Conservation (phyloP, 2,797 vertebrate genomes). For the Megaceryle alcyon region DNA sequence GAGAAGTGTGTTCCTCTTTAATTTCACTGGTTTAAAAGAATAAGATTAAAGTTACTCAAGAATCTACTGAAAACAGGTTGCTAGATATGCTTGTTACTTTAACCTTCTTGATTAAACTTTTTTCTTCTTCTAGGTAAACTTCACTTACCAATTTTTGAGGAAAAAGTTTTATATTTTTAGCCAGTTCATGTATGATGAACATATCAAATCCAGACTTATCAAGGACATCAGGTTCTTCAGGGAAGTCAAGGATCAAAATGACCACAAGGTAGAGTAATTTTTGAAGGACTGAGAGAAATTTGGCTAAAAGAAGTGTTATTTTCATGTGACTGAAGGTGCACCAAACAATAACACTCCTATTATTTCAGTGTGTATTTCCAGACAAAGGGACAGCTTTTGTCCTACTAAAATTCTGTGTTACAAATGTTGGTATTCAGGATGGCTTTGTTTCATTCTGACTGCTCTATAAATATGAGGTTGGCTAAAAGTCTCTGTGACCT, state of each 20-base stretch:
- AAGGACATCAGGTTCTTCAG: slow-evolving; percentile 99
- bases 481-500: not conserved
- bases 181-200: slow-evolving; percentile 99
- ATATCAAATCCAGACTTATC: slow-evolving; percentile 98
- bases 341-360: not conserved
- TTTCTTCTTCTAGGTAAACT: slow-evolving; percentile 87
- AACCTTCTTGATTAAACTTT: not conserved
- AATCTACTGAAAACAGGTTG: not conserved
- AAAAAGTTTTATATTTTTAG: slow-evolving; percentile 99
- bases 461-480: not conserved
- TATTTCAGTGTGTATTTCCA: not conserved
- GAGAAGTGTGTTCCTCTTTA: not conserved
- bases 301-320: not conserved
- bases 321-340: not conserved
- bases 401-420: not conserved
- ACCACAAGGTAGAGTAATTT: slow-evolving; percentile 89
- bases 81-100: not conserved
- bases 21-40: no score
- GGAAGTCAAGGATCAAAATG: slow-evolving; percentile 97
- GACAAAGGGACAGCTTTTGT: not conserved
- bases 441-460: not conserved
- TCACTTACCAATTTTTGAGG: slow-evolving; percentile 97
- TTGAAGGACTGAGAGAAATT: not conserved
- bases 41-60: not conserved
- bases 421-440: not conserved